A percentile compares a stretch with the other conserved stretches of the same genome.
Conservation (phyloP, 2,797 vertebrate genomes). For the Buceros bicornis region DNA sequence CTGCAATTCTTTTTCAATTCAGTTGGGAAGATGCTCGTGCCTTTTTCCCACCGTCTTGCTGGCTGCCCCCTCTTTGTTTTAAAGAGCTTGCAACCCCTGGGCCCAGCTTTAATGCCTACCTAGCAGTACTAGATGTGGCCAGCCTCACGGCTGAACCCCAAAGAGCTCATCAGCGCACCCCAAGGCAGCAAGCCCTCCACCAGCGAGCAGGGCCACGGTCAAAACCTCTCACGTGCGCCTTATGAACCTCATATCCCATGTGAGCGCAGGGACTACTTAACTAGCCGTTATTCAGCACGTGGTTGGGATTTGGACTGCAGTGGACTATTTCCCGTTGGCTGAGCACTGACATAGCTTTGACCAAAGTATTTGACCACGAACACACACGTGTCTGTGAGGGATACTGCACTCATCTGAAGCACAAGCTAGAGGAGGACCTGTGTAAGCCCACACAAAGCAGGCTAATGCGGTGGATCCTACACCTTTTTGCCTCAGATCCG, state of each 20-base stretch:
- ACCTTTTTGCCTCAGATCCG: no score
- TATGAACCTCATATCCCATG: fast-evolving
- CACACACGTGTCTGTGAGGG: fast-evolving
- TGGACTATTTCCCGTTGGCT: fast-evolving
- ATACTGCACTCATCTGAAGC: no score
- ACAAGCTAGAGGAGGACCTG: background rate
- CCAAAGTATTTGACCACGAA: fast-evolving
- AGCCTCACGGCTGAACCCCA: fast-evolving
- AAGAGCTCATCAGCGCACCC: fast-evolving
- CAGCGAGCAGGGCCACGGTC: fast-evolving
- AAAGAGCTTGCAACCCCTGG: fast-evolving
- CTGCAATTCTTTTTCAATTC: background rate
- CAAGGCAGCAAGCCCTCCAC: fast-evolving
- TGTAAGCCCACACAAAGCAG: fast-evolving
- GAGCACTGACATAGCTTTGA: background rate
- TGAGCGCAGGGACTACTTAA: background rate
- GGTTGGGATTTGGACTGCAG: fast-evolving
- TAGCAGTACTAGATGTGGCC: fast-evolving
- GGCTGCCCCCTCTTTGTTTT: background rate
- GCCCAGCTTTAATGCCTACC: no score
- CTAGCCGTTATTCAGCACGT: background rate
- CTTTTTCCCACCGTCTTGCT: background rate
- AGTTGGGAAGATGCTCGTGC: fast-evolving
- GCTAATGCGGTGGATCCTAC: fast-evolving
- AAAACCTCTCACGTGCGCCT: fast-evolving